These are phyloP conservation scores for Alentia gelatinosa DNA, from an alignment of 2,888 invertebrate species.

Conservation along the genomic window DNA sequence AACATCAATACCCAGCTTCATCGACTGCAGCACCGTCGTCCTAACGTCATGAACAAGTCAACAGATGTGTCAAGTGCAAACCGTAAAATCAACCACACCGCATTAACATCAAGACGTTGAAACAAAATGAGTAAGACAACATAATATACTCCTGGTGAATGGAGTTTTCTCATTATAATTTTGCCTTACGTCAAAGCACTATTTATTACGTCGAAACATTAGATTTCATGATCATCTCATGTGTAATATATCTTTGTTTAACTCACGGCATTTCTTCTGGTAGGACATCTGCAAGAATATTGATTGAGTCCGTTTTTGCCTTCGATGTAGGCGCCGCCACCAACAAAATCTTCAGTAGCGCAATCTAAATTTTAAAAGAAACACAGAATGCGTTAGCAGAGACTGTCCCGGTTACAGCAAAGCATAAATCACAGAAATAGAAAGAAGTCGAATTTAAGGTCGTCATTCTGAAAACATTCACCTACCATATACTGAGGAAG, in stretches of 20 bases:
- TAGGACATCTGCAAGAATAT: conserved; percentile 97
- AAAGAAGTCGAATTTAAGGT: not conserved
- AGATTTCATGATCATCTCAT: not conserved
- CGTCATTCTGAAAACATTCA: not conserved
- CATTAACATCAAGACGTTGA: not conserved
- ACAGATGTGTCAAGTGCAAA: not conserved
- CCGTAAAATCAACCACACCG: not conserved
- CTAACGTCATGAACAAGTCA: not conserved
- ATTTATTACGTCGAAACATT: not conserved
- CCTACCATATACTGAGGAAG: conserved; percentile 94
- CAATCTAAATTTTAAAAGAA: conserved; percentile 84
- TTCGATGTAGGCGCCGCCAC: conserved; percentile 99
- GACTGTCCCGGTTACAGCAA: not conserved
- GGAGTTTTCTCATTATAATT: not conserved
- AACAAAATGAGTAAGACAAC: not conserved
- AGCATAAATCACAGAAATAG: not conserved
- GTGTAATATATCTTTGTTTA: not conserved
- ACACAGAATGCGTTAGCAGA: not conserved
- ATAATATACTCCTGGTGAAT: not conserved
- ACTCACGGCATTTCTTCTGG: conserved; percentile 97
- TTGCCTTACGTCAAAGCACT: not conserved
- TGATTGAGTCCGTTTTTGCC: conserved; percentile 96
- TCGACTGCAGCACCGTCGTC: conserved; percentile 94
- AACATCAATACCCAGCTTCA: conserved; percentile 97
- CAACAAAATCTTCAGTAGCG: conserved; percentile 95